Evolutionary conservation across 2,888 invertebrate species (phyloP), one percentile per base, ranked within the genome.

Genomic region (Diogma glabrata): DNA sequence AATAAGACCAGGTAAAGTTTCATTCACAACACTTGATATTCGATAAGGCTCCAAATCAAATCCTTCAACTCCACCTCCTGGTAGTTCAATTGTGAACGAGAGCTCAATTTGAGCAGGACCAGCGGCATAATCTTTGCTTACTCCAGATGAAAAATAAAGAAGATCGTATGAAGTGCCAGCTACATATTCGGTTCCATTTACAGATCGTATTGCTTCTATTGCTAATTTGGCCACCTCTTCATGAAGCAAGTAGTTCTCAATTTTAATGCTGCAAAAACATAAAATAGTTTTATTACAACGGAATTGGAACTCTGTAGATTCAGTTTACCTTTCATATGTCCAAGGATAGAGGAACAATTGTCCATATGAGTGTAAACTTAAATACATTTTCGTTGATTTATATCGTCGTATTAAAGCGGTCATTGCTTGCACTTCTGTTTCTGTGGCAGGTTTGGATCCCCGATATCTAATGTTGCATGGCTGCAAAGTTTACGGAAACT

Each of bases 321-420:
- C n/a, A n/a, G n/a, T n/a, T n/a, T n/a, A n/a, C n/a, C n/a, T n/a
- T n/a, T n/a, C 63, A 40, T 75, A 81, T 2, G 82, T 82, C 81
- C 81, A 85, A 0, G 82, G 79, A 60, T 83, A 82, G 2, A 84
- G 63, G 22, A 84, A 65, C 64, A 77, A 79, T 56, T 78, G 75
- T 12, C 87, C 87, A 59, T 76, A 87, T 14, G 87, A 82, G 62
- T 90, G 89, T 54, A 88, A 70, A 1, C 82, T 79, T 9, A 88
- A 60, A 63, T 85, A 89, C 53, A 84, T 67, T 49, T 79, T 74
- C 10, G 73, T 67, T 1, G 73, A 64, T 52, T 61, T 67, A 23
- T 77, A 62, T 2, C 72, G 64, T 3, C 72, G 59, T 33, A 86
- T 62, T 55, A 81, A 72, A 54, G 80, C 75, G 0, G 78, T 70